These are phyloP conservation scores for Muscicapa comitata DNA, from an alignment of 2,797 vertebrate genomes.

Conservation along the genomic window DNA sequence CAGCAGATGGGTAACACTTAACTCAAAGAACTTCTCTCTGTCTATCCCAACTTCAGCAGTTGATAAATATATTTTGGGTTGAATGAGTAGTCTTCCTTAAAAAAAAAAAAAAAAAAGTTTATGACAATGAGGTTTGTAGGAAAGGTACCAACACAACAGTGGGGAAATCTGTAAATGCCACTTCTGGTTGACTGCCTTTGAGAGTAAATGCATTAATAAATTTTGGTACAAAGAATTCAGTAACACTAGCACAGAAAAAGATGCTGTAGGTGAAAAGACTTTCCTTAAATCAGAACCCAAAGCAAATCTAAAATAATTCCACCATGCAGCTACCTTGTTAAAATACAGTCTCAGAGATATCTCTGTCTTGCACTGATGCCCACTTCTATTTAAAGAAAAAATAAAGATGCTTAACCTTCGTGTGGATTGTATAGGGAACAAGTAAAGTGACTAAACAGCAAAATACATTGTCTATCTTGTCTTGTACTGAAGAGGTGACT, in stretches of 20 bases:
- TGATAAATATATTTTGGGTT: background rate
- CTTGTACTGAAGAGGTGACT: background rate
- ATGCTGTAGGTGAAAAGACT: background rate
- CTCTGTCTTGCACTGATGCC: background rate
- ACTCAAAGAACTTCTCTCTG: background rate
- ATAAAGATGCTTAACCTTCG: constrained; percentile 9
- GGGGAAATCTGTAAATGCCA: background rate
- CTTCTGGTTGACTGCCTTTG: background rate
- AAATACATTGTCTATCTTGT: constrained; percentile 5
- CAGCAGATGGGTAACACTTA: background rate
- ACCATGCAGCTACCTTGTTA: background rate
- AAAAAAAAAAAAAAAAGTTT: background rate
- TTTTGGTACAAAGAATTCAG: background rate
- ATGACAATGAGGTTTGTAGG: background rate
- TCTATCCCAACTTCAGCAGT: background rate
- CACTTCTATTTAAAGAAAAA: background rate
- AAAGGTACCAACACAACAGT: background rate
- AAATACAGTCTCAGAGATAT: background rate
- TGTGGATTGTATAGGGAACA: background rate
- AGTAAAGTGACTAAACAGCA: background rate
- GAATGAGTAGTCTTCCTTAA: background rate
- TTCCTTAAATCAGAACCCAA: background rate
- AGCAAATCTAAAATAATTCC: background rate
- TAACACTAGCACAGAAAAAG: background rate
- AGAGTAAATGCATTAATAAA: background rate